Evolutionary conservation across 2,113 vertebrate genomes (phyloP), one percentile per base, ranked within the genome.

Genomic region (Eurystomus gularis): DNA sequence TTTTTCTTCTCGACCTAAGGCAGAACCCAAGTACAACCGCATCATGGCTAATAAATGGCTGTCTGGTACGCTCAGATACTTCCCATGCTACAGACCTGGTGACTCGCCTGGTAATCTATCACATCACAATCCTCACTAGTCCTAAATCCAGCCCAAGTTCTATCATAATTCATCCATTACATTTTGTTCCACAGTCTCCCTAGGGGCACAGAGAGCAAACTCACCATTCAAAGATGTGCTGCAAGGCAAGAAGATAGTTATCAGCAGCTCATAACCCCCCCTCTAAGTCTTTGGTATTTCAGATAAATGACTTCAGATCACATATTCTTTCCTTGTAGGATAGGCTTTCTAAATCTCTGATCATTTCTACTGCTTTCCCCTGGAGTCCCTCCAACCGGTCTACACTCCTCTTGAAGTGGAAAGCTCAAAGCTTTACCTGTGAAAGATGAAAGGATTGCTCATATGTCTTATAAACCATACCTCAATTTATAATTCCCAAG

Each of bases 351-450:
- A 90, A 90, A 90, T 33, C 49, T 94, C 64, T 93, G 54, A 93
- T 90, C 15, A 54, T 73, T 90, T 90, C 65, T 81, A 81, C 42
- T 73, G 76, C 71, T 77, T 88, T 93, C 29, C 35, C 28, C 71
- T 88, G 51, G 82, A 92, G 82, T 78, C 31, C 8, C 33, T 93
- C 76, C 82, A 90, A 40, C 17, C 33, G 76, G 68, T 5, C 33
- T 65, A 77, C 37, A 82, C 25, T 17, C 21, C 82, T 72, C 85
- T 94, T 86, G 76, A 94, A 93, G 76, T 66, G 44, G 33, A 83
- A 89, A 91, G 37, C 82, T 92, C 94, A 91, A 95, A 93, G 91
- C 46, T 91, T 86, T 75, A 88, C 64, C 69, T 88, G n/a, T 70
- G 68, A 66, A 83, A 26, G 91, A 95, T 90, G 49, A 95, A 95